These are phyloP conservation scores for Iguana delicatissima DNA, from an alignment of 2,797 vertebrate genomes.

Conservation along the genomic window DNA sequence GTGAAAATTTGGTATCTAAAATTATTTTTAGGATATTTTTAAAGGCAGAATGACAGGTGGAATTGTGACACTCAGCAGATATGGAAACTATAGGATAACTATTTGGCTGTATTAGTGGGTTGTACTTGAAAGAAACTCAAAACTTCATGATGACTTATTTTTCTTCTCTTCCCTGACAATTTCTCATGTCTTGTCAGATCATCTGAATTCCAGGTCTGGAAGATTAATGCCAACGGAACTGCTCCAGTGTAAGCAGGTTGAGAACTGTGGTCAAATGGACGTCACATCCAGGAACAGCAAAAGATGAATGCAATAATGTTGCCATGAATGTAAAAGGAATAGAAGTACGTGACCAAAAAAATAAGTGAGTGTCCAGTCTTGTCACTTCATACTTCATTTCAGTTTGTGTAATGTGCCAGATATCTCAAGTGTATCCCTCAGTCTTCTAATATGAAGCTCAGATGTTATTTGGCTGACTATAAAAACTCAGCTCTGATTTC, in stretches of 20 bases:
- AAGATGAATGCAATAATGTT: not conserved
- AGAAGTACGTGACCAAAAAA: not conserved
- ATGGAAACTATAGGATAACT: not conserved
- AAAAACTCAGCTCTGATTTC: not conserved
- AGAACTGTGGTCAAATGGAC: not conserved
- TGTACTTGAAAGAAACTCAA: not conserved
- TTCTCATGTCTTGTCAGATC: not conserved
- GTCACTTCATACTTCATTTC: not conserved
- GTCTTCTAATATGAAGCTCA: not conserved
- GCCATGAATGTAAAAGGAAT: not conserved
- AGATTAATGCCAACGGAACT: not conserved
- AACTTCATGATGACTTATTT: conserved; percentile 5
- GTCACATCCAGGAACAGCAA: not conserved
- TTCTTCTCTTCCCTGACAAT: not conserved
- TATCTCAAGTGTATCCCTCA: not conserved
- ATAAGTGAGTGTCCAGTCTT: not conserved
- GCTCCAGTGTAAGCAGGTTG: not conserved
- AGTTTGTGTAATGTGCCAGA: not conserved
- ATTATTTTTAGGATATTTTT: no score
- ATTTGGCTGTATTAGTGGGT: not conserved
- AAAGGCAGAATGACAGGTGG: no score
- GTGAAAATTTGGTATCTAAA: not conserved
- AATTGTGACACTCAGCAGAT: not conserved
- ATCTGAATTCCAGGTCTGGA: not conserved
- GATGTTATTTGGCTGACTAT: not conserved